These are phyloP conservation scores for Butorides virescens DNA, from an alignment of 2,113 vertebrate species.

Conservation along the genomic window DNA sequence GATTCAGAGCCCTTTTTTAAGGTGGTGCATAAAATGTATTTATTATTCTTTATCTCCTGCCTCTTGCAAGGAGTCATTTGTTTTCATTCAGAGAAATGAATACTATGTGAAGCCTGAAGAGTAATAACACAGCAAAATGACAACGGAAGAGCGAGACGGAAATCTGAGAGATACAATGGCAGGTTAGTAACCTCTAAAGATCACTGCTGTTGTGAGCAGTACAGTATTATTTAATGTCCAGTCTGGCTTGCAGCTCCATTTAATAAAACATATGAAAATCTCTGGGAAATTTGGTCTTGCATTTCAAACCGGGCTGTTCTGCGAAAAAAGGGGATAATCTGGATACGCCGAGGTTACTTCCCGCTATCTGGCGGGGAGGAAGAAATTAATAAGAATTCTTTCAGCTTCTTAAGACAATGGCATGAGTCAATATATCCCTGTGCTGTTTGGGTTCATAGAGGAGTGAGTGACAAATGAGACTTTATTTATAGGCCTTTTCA, in stretches of 20 bases:
- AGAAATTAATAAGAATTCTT: not conserved
- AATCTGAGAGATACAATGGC: conserved; percentile 42
- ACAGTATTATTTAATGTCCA: conserved; percentile 8
- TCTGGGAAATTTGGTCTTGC: not conserved
- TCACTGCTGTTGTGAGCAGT: not conserved
- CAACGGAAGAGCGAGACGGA: conserved; percentile 22
- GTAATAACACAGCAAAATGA: conserved; percentile 64
- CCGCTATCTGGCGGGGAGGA: not conserved
- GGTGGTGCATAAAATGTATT: conserved; percentile 74
- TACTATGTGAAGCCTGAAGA: conserved; percentile 57
- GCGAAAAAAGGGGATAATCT: not conserved
- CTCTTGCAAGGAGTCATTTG: conserved; percentile 70
- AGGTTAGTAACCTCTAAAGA: conserved; percentile 51
- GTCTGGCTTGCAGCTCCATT: not conserved
- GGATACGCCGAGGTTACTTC: not conserved
- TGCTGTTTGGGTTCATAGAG: conserved; percentile 2
- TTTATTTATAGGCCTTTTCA: conserved; percentile 61
- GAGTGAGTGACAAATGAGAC: conserved; percentile 47
- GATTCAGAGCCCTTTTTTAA: conserved; percentile 54
- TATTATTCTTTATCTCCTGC: conserved; percentile 79
- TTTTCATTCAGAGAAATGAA: conserved; percentile 80
- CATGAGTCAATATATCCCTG: not conserved
- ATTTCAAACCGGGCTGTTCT: not conserved
- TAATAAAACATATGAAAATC: conserved; percentile 15
- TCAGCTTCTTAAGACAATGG: conserved; percentile 43